phyloP scores from a whole-genome alignment of 2,888 invertebrate genomes.

The Cataglyphis livida region DNA sequence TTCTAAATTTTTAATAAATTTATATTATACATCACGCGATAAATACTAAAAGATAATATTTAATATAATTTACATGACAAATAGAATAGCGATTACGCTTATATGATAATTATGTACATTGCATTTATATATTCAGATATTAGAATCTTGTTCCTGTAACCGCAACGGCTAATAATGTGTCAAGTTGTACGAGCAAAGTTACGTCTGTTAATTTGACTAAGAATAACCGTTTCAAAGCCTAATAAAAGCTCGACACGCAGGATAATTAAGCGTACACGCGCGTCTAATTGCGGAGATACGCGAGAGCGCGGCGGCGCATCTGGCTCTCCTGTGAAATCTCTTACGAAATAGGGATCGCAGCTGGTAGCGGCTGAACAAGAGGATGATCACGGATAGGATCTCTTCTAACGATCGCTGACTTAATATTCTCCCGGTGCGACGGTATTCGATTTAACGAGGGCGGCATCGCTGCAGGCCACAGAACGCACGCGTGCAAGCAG shows the following conservation, averaged over 20 bases:
- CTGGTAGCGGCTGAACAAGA: slow-evolving; percentile 24
- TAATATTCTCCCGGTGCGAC: slow-evolving; percentile 66
- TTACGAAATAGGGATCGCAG: slow-evolving; percentile 53
- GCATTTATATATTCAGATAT: slow-evolving; percentile 7
- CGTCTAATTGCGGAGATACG: slow-evolving; percentile 56
- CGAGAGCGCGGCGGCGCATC: slow-evolving; percentile 5
- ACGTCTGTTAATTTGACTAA: slow-evolving; percentile 5
- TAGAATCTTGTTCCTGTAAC: not conserved
- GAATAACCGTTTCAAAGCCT: slow-evolving; percentile 23
- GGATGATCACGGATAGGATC: slow-evolving; percentile 52
- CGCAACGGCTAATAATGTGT: slow-evolving; percentile 16
- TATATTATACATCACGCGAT: not conserved
- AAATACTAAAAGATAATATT: not conserved
- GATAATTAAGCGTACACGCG: slow-evolving; percentile 39
- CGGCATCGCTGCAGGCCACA: slow-evolving; percentile 66
- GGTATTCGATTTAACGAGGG: slow-evolving; percentile 72
- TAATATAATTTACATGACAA: not conserved
- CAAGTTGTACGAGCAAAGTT: slow-evolving; percentile 7
- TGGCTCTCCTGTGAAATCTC: slow-evolving; percentile 25
- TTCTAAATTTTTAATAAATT: not conserved
- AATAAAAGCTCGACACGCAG: slow-evolving; percentile 20
- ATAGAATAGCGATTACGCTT: not conserved
- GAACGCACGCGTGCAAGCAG: slow-evolving; percentile 63
- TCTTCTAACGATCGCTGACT: slow-evolving; percentile 69
- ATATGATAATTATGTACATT: slow-evolving; percentile 12